Evolutionary conservation across 1,140 invertebrate species (phyloP).

Genomic region (Diabrotica virgifera): DNA sequence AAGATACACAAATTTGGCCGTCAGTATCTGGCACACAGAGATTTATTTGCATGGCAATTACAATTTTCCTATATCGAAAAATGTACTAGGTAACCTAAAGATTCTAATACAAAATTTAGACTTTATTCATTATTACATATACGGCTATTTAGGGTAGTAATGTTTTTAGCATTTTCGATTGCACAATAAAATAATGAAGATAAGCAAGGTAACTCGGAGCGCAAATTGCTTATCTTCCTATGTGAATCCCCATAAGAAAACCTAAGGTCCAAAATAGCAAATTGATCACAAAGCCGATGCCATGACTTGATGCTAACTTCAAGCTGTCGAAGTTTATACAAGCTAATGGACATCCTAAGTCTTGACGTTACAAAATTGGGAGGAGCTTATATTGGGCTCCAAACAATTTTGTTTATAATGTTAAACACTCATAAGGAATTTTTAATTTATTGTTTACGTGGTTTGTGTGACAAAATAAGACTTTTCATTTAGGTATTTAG

Average conservation of each 20-base stretch:
- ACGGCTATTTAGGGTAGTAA: not conserved
- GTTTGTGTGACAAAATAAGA: no score
- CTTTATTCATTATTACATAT: not conserved
- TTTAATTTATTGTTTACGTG: no score
- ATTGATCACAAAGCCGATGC: no score
- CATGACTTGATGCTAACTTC: no score
- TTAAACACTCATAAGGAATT: no score
- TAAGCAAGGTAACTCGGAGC: not conserved
- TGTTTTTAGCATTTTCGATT: not conserved
- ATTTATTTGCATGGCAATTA: conserved; percentile 40
- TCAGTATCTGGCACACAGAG: conserved; percentile 36
- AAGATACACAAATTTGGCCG: conserved; percentile 31
- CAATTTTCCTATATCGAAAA: conserved; percentile 36
- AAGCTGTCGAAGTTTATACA: no score
- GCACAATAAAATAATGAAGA: not conserved
- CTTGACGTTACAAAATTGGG: no score
- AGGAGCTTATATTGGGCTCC: no score
- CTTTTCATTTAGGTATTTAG: no score
- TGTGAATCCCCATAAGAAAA: not conserved
- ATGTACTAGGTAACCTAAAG: conserved; percentile 14
- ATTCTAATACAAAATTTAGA: conserved; percentile 13
- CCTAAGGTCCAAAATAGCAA: not conserved
- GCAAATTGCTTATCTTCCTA: not conserved
- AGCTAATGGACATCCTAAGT: no score
- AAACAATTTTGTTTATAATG: no score